phyloP scores from a whole-genome alignment of 1,140 invertebrate genomes.

The Physella acuta region DNA sequence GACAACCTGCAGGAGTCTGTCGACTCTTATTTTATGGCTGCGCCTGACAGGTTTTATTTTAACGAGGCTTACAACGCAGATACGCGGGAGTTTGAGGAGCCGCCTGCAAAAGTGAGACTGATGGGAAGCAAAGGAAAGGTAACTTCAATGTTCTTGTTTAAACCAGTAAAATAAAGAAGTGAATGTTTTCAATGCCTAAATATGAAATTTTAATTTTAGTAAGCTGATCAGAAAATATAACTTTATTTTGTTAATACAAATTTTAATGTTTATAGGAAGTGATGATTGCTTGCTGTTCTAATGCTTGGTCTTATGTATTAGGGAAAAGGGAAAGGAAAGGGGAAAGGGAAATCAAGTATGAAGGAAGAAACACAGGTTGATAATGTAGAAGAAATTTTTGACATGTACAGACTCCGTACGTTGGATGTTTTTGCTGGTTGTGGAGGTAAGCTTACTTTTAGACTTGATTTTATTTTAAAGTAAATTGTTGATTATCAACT shows the following conservation, averaged over 20 bases:
- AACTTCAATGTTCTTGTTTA: too few relatives aligned
- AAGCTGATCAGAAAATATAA: background rate
- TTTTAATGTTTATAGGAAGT: too few relatives aligned
- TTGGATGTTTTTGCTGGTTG: slow-evolving; percentile 90
- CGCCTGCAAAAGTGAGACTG: slow-evolving; percentile 65
- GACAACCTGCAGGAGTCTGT: slow-evolving; percentile 62
- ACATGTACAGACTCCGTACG: slow-evolving; percentile 64
- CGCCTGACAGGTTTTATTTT: slow-evolving; percentile 78
- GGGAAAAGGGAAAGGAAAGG: slow-evolving; percentile 71
- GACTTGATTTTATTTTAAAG: too few relatives aligned
- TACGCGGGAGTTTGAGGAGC: slow-evolving; percentile 67
- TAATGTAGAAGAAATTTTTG: slow-evolving; percentile 22
- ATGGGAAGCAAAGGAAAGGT: slow-evolving; percentile 67
- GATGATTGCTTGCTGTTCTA: slow-evolving; percentile 15
- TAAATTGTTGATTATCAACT: too few relatives aligned
- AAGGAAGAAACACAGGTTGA: slow-evolving; percentile 37
- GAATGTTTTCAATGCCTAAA: background rate
- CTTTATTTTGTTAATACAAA: background rate
- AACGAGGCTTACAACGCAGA: slow-evolving; percentile 69
- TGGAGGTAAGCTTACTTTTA: slow-evolving; percentile 74
- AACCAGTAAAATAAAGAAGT: too few relatives aligned
- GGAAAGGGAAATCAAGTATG: slow-evolving; percentile 64
- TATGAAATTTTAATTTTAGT: background rate
- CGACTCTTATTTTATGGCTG: slow-evolving; percentile 68
- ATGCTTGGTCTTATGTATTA: slow-evolving; percentile 36